Conservation (phyloP, 1,140 invertebrate species). For the Zaprionus taronus region DNA sequence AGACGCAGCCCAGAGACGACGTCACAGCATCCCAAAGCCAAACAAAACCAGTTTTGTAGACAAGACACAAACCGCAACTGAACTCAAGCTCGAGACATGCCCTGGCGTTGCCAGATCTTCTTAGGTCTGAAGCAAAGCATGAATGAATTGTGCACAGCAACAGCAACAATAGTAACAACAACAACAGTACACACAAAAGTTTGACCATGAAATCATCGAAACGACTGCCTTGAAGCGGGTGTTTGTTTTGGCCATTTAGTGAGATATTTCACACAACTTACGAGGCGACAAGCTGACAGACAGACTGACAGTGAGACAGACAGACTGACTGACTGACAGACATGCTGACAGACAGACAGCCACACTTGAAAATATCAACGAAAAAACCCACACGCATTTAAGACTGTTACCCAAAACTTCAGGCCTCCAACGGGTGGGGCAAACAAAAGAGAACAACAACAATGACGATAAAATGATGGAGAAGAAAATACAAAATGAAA, state of each 20-base stretch:
- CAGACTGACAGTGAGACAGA: conserved; percentile 51
- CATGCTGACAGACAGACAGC: conserved; percentile 42
- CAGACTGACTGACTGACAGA: conserved; percentile 43
- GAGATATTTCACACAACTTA: conserved; percentile 72
- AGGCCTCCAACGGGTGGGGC: conserved; percentile 35
- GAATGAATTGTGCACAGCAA: conserved; percentile 40
- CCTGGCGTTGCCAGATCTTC: conserved; percentile 49
- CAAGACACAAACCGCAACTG: conserved; percentile 59
- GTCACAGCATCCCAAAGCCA: conserved; percentile 43
- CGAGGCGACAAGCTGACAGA: conserved; percentile 42
- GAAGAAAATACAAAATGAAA: conserved; percentile 54
- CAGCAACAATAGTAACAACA: conserved; percentile 1
- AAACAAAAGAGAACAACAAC: conserved; percentile 47
- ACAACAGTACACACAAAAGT: conserved; percentile 26
- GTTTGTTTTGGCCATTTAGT: conserved; percentile 77
- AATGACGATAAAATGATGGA: conserved; percentile 31
- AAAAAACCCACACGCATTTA: conserved; percentile 37
- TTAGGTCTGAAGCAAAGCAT: conserved; percentile 16
- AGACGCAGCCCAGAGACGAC: conserved; percentile 31
- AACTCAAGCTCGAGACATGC: not conserved
- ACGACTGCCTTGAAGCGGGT: conserved; percentile 61
- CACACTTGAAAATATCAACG: conserved; percentile 63
- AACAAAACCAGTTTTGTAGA: conserved; percentile 68
- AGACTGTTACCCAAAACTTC: conserved; percentile 28
- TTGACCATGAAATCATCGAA: conserved; percentile 63